Evolutionary conservation across 2,888 invertebrate species (phyloP), one percentile per base, ranked within the genome.

Genomic region (Hylaea fasciaria): DNA sequence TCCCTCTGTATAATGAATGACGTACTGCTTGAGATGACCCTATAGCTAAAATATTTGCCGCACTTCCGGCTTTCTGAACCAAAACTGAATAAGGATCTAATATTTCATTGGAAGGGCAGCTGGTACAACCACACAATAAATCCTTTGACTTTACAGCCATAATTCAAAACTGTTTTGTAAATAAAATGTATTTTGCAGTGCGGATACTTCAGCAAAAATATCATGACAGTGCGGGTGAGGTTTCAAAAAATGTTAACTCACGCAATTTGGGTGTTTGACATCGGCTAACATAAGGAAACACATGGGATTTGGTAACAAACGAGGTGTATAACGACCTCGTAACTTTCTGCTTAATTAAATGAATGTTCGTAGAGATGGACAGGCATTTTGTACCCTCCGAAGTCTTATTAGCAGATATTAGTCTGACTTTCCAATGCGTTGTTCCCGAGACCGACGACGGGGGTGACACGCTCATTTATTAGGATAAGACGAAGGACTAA

Each of bases 311-410:
- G 78, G 78, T 77, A 81, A 83, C 80, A 80, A 82, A 82, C 78
- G 64, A 68, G 62, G 73, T 68, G 70, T 51, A 32, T 14, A 7
- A 32, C 10, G 81, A 76, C 82, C 81, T 81, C 75, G 78, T 68
- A 80, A 83, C 80, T 85, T 82, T 80, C 82, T 78, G 75, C 76
- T 81, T 84, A 86, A 86, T 86, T 84, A 85, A 83, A 81, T 80
- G 76, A 67, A 72, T 81, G 80, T 82, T 81, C 83, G 74, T 72
- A 68, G 67, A 76, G 71, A 73, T 72, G 71, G 65, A 77, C 74
- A 71, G 70, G 76, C 77, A 71, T 79, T 81, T 79, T 79, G 72
- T 77, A 70, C 68, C 66, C 67, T 70, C 58, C 66, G 51, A 72
- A 69, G 68, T 69, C 73, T 77, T 81, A 78, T 73, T 78, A 74